A percentile compares a stretch with the other conserved stretches of the same genome.
Conservation (phyloP, 2,888 invertebrate species). For the Philhelius pedissequus region DNA sequence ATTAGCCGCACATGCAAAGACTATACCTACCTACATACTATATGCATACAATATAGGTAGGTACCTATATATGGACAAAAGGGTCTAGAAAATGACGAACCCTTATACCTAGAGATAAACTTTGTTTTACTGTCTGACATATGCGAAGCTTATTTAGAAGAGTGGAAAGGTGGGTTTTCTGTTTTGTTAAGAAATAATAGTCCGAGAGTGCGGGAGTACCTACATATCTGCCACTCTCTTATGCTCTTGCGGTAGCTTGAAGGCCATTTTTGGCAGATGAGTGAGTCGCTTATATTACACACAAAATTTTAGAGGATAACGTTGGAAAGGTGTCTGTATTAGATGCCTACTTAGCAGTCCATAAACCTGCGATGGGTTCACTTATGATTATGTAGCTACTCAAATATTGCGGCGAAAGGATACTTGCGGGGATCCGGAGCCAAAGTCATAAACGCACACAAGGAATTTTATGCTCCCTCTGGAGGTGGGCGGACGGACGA, state of each 20-base stretch:
- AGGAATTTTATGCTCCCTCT: constrained; percentile 40
- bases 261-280: constrained; percentile 30
- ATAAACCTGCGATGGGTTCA: constrained; percentile 45
- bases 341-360: constrained; percentile 63
- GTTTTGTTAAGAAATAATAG: background rate
- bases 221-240: too few relatives aligned
- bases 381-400: background rate
- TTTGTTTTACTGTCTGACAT: constrained; percentile 31
- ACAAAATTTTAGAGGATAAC: constrained; percentile 5
- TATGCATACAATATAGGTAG: too few relatives aligned
- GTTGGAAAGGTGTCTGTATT: constrained; percentile 49
- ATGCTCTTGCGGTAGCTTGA: background rate
- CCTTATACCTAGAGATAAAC: constrained; percentile 21
- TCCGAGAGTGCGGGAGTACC: background rate
- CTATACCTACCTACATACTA: too few relatives aligned
- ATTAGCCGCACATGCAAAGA: constrained; percentile 4
- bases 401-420: constrained; percentile 10
- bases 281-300: constrained; percentile 5
- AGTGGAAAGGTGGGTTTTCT: background rate
- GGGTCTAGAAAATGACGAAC: background rate
- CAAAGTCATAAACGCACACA: constrained; percentile 33
- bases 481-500: background rate
- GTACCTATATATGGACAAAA: background rate
- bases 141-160: background rate
- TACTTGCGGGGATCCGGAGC: background rate